Evolutionary conservation across 2,113 vertebrate species (phyloP).

Genomic region (Delphinus delphis): DNA sequence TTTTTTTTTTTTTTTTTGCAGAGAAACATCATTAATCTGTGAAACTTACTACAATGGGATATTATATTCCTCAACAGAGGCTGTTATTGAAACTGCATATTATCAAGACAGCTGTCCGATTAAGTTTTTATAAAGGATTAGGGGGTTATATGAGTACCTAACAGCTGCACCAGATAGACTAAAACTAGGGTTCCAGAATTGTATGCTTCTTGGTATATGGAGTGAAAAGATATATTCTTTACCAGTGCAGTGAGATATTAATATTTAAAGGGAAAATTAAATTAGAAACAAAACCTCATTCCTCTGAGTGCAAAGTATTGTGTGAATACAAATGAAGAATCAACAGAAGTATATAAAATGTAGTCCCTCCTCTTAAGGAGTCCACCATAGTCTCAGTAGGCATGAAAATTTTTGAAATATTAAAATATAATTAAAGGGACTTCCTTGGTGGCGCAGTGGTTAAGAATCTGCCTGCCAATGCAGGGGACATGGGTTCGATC

Average conservation of each 20-base stretch:
- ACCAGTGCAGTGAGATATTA: background rate
- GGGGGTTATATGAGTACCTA: conserved; percentile 60
- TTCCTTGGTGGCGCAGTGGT: too few relatives aligned
- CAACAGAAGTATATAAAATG: background rate
- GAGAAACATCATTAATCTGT: conserved; percentile 46
- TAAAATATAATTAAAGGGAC: background rate
- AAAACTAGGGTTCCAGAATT: conserved; percentile 50
- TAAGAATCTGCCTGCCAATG: too few relatives aligned
- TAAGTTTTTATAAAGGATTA: conserved; percentile 77
- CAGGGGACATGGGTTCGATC: too few relatives aligned
- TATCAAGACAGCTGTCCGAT: conserved; percentile 74
- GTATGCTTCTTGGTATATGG: background rate
- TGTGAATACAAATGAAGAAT: background rate
- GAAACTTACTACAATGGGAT: conserved; percentile 56
- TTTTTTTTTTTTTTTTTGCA: conserved; percentile 9
- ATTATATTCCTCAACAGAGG: conserved; percentile 68
- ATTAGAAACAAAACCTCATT: conserved; percentile 45
- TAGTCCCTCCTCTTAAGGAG: background rate
- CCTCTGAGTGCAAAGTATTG: background rate
- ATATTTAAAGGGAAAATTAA: conserved; percentile 47
- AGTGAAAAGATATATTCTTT: conserved; percentile 34
- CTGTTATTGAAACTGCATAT: conserved; percentile 60
- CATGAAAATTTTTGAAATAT: background rate
- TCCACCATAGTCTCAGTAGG: background rate
- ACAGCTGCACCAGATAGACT: conserved; percentile 69